Percentiles rank a stretch among this genome's conserved stretches.
phyloP scores from a whole-genome alignment of 2,888 invertebrate species.

The Rotaria magnacalcarata region DNA sequence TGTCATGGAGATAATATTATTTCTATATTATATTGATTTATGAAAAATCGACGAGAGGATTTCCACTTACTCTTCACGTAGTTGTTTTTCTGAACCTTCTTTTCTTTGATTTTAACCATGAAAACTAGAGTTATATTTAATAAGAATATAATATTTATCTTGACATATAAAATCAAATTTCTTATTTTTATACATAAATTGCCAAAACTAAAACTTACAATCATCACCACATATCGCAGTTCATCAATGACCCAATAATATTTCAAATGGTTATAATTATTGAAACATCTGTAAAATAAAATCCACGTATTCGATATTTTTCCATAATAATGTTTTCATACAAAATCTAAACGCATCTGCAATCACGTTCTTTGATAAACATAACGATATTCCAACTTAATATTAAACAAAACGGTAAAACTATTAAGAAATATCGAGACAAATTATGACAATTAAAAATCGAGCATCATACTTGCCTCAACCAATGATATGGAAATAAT shows the following conservation, averaged over 20 bases:
- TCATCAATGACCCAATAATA: constrained; percentile 44
- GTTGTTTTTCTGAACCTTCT: constrained; percentile 20
- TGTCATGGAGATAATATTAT: too few species aligned
- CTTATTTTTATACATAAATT: too few species aligned
- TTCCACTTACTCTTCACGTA: background rate
- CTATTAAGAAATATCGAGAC: constrained; percentile 4
- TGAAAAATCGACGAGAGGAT: too few species aligned
- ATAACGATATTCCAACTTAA: constrained; percentile 51
- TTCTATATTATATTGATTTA: too few species aligned
- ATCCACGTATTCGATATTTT: too few species aligned
- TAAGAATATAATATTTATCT: constrained; percentile 61
- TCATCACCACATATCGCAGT: constrained; percentile 37
- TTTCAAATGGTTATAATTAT: constrained; percentile 39
- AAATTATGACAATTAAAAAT: background rate
- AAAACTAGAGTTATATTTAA: constrained; percentile 62
- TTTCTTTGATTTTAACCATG: constrained; percentile 51
- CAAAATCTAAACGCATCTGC: background rate
- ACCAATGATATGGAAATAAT: constrained; percentile 57
- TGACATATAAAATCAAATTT: constrained; percentile 49
- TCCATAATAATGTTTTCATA: too few species aligned
- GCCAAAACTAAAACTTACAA: constrained; percentile 39
- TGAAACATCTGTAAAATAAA: constrained; percentile 32
- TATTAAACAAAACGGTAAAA: constrained; percentile 50
- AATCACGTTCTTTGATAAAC: background rate
- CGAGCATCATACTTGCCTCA: constrained; percentile 56